These are phyloP conservation scores for Pagetopsis macropterus DNA, from an alignment of 2,797 vertebrate genomes.

Conservation along the genomic window DNA sequence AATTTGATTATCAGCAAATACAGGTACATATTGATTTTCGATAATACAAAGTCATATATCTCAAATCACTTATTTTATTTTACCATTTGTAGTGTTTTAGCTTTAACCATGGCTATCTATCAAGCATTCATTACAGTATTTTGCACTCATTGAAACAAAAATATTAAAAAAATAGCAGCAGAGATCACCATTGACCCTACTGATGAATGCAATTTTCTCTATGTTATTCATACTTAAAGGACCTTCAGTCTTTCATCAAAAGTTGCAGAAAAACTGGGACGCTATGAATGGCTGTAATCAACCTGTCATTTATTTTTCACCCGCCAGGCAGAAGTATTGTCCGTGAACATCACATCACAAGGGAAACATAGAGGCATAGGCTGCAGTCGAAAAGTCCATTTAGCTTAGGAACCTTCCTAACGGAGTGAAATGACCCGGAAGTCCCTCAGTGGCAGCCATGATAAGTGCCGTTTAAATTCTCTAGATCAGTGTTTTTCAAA, in stretches of 20 bases:
- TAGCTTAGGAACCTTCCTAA: too few species aligned
- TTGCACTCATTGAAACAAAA: slow-evolving; percentile 10
- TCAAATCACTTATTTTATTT: slow-evolving; percentile 3
- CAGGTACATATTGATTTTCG: background rate
- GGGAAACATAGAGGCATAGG: slow-evolving; percentile 19
- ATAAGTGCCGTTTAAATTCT: too few species aligned
- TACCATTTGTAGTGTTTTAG: background rate
- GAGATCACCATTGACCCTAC: slow-evolving; percentile 8
- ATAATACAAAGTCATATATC: background rate
- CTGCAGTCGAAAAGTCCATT: too few species aligned
- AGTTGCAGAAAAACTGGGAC: slow-evolving; percentile 25
- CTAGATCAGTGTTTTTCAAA: too few species aligned
- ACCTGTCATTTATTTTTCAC: slow-evolving; percentile 59
- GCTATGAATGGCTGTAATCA: slow-evolving; percentile 57
- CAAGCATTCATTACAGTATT: slow-evolving; percentile 6
- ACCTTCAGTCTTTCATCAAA: slow-evolving; percentile 25
- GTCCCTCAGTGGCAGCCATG: too few species aligned
- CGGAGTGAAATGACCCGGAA: too few species aligned
- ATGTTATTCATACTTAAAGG: slow-evolving; percentile 13
- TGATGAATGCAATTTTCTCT: slow-evolving; percentile 47
- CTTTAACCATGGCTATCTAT: background rate
- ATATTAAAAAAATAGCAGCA: background rate
- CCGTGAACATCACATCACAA: slow-evolving; percentile 44
- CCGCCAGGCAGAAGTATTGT: slow-evolving; percentile 52
- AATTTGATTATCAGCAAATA: background rate